phyloP scores from a whole-genome alignment of 2,113 vertebrate species.

The Puma concolor region DNA sequence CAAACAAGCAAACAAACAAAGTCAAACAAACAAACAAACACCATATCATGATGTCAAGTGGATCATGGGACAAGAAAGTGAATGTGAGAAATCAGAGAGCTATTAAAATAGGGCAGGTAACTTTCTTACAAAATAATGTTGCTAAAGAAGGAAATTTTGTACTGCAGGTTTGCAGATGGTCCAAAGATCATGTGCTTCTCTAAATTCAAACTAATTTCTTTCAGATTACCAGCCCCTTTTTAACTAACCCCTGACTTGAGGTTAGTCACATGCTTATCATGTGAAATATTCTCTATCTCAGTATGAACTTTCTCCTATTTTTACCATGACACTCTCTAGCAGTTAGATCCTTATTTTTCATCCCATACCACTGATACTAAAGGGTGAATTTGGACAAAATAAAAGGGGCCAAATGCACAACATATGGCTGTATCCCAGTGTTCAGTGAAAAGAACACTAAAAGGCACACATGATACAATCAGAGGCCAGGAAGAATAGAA shows the following conservation, averaged over 20 bases:
- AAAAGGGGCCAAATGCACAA: neutral
- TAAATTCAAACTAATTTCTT: conserved; percentile 1
- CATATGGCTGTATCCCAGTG: neutral
- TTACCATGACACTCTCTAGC: neutral
- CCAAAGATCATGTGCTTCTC: neutral
- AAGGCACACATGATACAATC: neutral
- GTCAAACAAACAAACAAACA: too few relatives aligned
- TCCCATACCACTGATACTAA: neutral
- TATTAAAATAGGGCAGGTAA: neutral
- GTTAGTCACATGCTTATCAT: neutral
- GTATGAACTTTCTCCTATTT: neutral
- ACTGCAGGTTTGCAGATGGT: neutral
- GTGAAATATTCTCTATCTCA: neutral
- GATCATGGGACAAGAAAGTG: neutral
- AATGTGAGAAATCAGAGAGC: neutral
- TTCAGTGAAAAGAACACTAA: neutral
- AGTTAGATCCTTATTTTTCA: neutral
- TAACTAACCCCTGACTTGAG: neutral
- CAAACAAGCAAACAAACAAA: too few relatives aligned
- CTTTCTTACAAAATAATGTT: neutral
- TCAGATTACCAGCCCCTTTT: neutral
- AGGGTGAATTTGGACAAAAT: neutral
- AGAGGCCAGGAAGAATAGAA: neutral
- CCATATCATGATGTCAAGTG: neutral
- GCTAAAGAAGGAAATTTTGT: neutral